Evolutionary conservation across 1,140 invertebrate species (phyloP), one percentile per base, ranked within the genome.

Genomic region (Neodiprion lecontei): DNA sequence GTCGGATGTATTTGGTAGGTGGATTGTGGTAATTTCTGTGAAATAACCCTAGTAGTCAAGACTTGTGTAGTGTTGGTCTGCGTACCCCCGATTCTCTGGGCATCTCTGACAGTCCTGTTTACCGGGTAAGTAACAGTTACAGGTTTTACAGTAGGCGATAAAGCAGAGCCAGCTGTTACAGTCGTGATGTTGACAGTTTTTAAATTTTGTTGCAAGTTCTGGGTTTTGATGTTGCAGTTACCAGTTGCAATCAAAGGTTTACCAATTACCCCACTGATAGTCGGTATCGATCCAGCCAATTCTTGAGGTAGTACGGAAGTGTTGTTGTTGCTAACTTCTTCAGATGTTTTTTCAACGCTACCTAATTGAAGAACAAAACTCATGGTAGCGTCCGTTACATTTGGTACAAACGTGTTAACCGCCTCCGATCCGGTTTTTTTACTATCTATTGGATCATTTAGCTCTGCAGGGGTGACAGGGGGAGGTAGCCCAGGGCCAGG

Each of bases 281-380:
- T 61, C 10, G 65, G 74, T 2, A 74, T 28, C 0, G 75, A 48
- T 28, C 76, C 70, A 7, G 68, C 47, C 69, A 65, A 74, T 70
- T 69, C 53, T 70, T 48, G 73, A 65, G 65, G 49, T 68, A 72
- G 10, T n/a, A 65, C 1, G 48, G 53, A 49, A 9, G 47, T 10
- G 8, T 69, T 74, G 4, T 61, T 28, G 1, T 61, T 28, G 17
- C 65, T 74, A 47, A 77, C 72, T 28, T 47, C 68, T 70, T 82
- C 50, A 82, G 79, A n/a, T 53, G 40, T 3, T 71, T 75, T 73
- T 8, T 79, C 77, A 23, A 79, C 80, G 0, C 78, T 72, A 48
- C 82, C 83, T 72, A 86, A 69, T 61, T 86, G 82, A 7, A 86
- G 72, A 12, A 86, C 80, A 66, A 86, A 84, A 73, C 80, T 86